Conservation (phyloP, 2,797 vertebrate species). For the Phataginus tetradactyla region DNA sequence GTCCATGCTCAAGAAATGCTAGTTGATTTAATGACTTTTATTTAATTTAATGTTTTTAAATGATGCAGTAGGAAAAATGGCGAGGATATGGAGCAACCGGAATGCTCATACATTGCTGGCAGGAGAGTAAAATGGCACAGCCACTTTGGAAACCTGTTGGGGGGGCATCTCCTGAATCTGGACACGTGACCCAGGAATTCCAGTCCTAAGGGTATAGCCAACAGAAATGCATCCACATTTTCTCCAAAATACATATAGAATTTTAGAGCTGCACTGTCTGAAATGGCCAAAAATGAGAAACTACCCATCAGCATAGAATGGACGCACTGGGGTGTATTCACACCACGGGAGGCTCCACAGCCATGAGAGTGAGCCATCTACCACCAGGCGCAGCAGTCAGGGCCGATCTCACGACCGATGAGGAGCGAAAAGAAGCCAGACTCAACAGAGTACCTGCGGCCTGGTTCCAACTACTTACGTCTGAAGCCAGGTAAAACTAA, state of each 20-base stretch:
- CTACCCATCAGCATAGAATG: background rate
- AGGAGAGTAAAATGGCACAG: background rate
- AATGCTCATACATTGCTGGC: background rate
- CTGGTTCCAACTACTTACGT: background rate
- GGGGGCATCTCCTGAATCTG: background rate
- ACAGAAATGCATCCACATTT: background rate
- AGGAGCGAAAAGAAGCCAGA: background rate
- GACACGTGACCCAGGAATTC: background rate
- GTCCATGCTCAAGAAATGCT: background rate
- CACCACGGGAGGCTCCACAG: background rate
- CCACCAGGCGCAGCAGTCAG: background rate
- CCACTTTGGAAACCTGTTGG: background rate
- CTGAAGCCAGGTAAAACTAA: background rate
- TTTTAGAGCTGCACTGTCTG: background rate
- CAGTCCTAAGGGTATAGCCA: background rate
- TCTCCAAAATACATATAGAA: background rate
- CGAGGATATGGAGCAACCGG: background rate
- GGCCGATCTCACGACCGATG: background rate
- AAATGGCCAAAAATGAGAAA: background rate
- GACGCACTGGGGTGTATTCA: background rate
- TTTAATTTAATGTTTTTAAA: background rate
- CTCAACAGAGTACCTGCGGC: too few relatives aligned
- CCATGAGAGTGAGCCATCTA: background rate
- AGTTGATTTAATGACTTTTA: background rate
- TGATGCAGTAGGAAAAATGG: background rate